A percentile compares a stretch with the other conserved stretches of the same genome.
Conservation (phyloP, 2,888 invertebrate species). For the Sceliomorpha sp. region DNA sequence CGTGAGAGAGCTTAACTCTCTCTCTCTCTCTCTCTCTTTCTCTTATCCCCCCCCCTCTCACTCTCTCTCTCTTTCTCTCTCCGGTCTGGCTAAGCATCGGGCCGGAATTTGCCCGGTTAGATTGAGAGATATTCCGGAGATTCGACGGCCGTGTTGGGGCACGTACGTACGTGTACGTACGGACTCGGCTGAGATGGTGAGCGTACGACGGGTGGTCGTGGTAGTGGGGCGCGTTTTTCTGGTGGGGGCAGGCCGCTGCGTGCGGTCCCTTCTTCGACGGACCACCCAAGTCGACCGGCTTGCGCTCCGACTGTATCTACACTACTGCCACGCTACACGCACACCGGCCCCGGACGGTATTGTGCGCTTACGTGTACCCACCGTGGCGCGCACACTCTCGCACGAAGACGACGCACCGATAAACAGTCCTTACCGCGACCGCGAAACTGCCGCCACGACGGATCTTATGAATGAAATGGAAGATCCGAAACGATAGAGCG, state of each 20-base stretch:
- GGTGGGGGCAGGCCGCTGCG: constrained; percentile 78
- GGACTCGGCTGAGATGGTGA: constrained; percentile 47
- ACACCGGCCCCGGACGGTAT: constrained; percentile 36
- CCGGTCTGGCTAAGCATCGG: constrained; percentile 64
- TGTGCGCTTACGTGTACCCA: constrained; percentile 32
- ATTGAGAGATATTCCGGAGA: constrained; percentile 78
- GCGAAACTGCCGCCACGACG: constrained; percentile 54
- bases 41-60: too few relatives aligned
- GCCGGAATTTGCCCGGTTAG: constrained; percentile 76
- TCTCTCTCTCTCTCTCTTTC: too few relatives aligned
- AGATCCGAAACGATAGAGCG: constrained; percentile 52
- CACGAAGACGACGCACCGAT: constrained; percentile 26
- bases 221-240: constrained; percentile 72
- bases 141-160: constrained; percentile 61
- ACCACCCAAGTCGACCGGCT: constrained; percentile 79
- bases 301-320: constrained; percentile 64
- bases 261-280: constrained; percentile 79
- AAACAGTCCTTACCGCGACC: constrained; percentile 49
- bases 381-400: constrained; percentile 11
- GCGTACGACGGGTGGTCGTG: constrained; percentile 61
- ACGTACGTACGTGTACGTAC: constrained; percentile 33
- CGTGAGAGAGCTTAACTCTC: constrained; percentile 29
- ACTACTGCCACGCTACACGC: constrained; percentile 41
- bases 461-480: constrained; percentile 59
- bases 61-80: too few relatives aligned